A percentile compares a stretch with the other conserved stretches of the same genome.
Evolutionary conservation across 92 coral and sea anemone genomes (phyloP).

Genomic region (Porites lobata): DNA sequence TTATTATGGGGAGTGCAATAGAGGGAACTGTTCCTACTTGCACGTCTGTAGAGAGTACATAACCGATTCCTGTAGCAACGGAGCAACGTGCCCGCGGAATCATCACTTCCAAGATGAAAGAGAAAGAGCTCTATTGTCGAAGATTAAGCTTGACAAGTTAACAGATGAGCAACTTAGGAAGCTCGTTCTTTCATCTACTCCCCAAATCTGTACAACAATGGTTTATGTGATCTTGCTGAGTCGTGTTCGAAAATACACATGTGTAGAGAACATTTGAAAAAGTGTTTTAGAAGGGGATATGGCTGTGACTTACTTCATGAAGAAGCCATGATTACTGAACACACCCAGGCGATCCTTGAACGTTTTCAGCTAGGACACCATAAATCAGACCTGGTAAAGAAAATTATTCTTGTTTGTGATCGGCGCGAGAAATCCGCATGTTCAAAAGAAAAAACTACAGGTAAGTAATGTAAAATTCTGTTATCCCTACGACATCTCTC

Average conservation of each 20-base stretch:
- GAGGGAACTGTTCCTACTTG: slow-evolving; percentile 44
- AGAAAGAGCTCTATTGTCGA: slow-evolving; percentile 37
- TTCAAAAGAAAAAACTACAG: not conserved
- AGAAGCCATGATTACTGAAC: slow-evolving; percentile 48
- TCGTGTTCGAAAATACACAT: slow-evolving; percentile 69
- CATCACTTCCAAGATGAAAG: slow-evolving; percentile 37
- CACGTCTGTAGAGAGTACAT: slow-evolving; percentile 62
- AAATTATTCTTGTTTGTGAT: slow-evolving; percentile 55
- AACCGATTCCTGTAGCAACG: slow-evolving; percentile 41
- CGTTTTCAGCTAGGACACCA: slow-evolving; percentile 29
- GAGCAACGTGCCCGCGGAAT: slow-evolving; percentile 56
- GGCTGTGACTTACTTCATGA: slow-evolving; percentile 68
- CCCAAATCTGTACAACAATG: slow-evolving; percentile 71
- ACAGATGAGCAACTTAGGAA: slow-evolving; percentile 59
- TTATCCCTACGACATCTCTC: too few species aligned
- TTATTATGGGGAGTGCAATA: slow-evolving; percentile 34
- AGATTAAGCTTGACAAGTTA: slow-evolving; percentile 50
- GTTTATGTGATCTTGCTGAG: slow-evolving; percentile 35
- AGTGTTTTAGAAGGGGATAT: slow-evolving; percentile 42
- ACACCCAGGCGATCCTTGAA: slow-evolving; percentile 59
- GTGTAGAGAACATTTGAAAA: slow-evolving; percentile 70
- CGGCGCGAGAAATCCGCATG: slow-evolving; percentile 16
- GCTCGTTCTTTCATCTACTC: slow-evolving; percentile 50
- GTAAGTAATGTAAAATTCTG: not conserved
- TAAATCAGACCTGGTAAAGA: slow-evolving; percentile 42